Evolutionary conservation across 2,888 invertebrate genomes (phyloP).

Genomic region (Dilophus febrilis): DNA sequence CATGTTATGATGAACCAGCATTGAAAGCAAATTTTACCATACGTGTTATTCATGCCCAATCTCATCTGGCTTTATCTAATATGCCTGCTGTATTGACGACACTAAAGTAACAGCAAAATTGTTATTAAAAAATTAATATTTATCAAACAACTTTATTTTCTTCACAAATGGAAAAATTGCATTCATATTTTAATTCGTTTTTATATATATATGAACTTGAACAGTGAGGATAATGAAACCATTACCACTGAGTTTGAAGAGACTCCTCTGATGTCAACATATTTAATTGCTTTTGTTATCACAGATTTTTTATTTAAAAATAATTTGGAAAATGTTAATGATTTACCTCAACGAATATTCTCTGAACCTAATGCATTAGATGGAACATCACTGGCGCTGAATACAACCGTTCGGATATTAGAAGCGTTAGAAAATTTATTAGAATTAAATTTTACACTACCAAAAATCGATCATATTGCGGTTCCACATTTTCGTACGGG

Average conservation of each 20-base stretch:
- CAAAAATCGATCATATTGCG: slow-evolving; percentile 54
- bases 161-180: too few species aligned
- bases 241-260: slow-evolving; percentile 24
- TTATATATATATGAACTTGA: slow-evolving; percentile 22
- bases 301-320: slow-evolving; percentile 50
- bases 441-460: slow-evolving; percentile 55
- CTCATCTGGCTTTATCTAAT: slow-evolving; percentile 23
- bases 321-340: slow-evolving; percentile 29
- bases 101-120: too few species aligned
- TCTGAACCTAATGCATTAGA: slow-evolving; percentile 48
- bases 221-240: slow-evolving; percentile 22
- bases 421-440: slow-evolving; percentile 75
- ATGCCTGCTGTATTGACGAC: slow-evolving; percentile 32
- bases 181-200: too few species aligned
- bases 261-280: slow-evolving; percentile 73
- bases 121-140: too few species aligned
- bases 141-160: too few species aligned
- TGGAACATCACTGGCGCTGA: slow-evolving; percentile 56
- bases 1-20: slow-evolving; percentile 53
- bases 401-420: slow-evolving; percentile 52
- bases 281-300: slow-evolving; percentile 69
- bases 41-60: slow-evolving; percentile 18
- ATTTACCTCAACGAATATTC: slow-evolving; percentile 45
- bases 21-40: slow-evolving; percentile 47
- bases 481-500: slow-evolving; percentile 66